Evolutionary conservation across 2,888 invertebrate genomes (phyloP).

Genomic region (Drosophila rubida): DNA sequence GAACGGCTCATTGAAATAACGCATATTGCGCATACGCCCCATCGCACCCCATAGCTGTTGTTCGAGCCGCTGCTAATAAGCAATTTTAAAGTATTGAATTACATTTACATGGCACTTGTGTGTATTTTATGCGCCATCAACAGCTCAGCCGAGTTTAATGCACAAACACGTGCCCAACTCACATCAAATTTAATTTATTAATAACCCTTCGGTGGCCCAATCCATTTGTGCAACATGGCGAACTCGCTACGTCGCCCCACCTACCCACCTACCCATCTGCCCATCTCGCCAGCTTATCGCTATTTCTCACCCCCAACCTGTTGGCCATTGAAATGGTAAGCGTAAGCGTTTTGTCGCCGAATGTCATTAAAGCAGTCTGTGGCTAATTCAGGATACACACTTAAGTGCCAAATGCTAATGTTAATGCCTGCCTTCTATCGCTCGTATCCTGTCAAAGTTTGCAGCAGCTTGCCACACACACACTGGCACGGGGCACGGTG

Average conservation of each 20-base stretch:
- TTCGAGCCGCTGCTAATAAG: constrained; percentile 23
- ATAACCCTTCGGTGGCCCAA: constrained; percentile 69
- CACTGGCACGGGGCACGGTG: constrained; percentile 3
- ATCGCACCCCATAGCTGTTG: neutral
- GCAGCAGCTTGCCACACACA: constrained; percentile 6
- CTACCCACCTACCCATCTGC: neutral
- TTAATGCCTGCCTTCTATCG: constrained; percentile 47
- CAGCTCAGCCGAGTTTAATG: constrained; percentile 11
- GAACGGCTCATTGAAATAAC: constrained; percentile 58
- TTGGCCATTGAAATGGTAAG: constrained; percentile 35
- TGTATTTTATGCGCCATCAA: constrained; percentile 38
- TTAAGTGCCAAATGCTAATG: constrained; percentile 64
- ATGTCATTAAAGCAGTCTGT: constrained; percentile 65
- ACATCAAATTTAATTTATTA: constrained; percentile 72
- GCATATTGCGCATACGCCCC: constrained; percentile 53
- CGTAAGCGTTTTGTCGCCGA: constrained; percentile 64
- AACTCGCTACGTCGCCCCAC: neutral
- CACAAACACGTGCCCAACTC: constrained; percentile 27
- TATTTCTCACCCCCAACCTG: neutral
- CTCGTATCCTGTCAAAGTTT: constrained; percentile 42
- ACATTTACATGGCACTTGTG: constrained; percentile 54
- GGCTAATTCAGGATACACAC: constrained; percentile 59
- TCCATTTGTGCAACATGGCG: constrained; percentile 50
- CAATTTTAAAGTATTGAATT: constrained; percentile 69
- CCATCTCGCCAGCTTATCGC: too few species aligned